Percentiles rank a stretch among this genome's conserved stretches.
Conservation (phyloP, 2,797 vertebrate genomes). For the Capromys pilorides region DNA sequence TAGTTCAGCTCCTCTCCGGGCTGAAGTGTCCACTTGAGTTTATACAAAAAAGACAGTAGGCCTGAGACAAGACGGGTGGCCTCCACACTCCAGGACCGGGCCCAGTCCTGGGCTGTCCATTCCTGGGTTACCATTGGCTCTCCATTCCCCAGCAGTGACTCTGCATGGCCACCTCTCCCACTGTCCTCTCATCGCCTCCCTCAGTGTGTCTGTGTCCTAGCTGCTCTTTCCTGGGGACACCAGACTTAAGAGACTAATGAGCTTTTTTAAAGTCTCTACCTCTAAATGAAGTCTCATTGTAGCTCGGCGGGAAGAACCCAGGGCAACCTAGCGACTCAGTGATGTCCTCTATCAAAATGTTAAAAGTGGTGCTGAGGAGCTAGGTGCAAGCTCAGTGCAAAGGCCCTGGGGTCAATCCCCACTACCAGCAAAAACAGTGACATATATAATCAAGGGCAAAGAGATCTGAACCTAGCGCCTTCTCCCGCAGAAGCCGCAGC, state of each 20-base stretch:
- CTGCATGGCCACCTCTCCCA: too few relatives aligned
- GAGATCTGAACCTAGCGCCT: neutral
- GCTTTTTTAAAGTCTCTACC: too few relatives aligned
- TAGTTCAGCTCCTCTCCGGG: too few relatives aligned
- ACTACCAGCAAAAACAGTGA: neutral
- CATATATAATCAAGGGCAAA: neutral
- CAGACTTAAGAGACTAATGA: too few relatives aligned
- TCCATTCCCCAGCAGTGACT: neutral
- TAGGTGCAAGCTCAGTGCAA: neutral
- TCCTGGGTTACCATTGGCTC: neutral
- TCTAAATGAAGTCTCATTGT: too few relatives aligned
- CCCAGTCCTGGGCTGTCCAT: neutral
- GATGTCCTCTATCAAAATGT: neutral
- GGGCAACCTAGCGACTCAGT: neutral
- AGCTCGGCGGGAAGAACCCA: neutral
- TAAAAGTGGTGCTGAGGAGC: neutral
- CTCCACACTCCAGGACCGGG: too few relatives aligned
- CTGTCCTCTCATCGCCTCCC: too few relatives aligned
- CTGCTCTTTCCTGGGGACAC: too few relatives aligned
- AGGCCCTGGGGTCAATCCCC: neutral
- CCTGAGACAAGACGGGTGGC: neutral
- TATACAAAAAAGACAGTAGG: neutral
- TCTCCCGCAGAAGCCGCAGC: conserved; percentile 90
- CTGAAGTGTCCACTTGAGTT: neutral
- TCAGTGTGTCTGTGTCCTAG: too few relatives aligned